Evolutionary conservation across 2,113 vertebrate species (phyloP).

Genomic region (Pseudopipra pipra): DNA sequence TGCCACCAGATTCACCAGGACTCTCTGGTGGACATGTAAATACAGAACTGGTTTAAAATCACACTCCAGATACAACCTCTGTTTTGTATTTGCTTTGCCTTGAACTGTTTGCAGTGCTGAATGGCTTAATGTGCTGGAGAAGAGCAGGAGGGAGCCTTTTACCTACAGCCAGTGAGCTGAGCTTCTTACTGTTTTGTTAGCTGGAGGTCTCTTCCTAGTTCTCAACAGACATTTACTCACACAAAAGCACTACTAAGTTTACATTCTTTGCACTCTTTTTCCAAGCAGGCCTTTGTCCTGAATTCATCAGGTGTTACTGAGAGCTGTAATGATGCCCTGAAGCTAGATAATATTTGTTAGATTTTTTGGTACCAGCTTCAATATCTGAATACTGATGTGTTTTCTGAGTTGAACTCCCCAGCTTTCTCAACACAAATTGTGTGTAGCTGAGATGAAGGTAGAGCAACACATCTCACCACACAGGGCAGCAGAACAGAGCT

Average conservation of each 20-base stretch:
- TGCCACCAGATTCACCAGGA: background rate
- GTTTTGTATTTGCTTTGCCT: background rate
- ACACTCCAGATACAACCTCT: background rate
- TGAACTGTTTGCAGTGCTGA: background rate
- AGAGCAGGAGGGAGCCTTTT: background rate
- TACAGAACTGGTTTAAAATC: background rate
- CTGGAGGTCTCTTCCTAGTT: background rate
- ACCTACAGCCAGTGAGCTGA: background rate
- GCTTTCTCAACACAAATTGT: background rate
- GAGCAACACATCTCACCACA: background rate
- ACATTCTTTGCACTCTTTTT: background rate
- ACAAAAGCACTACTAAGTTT: fast-evolving
- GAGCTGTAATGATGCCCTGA: background rate
- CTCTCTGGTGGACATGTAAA: background rate
- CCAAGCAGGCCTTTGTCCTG: background rate
- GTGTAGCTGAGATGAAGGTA: background rate
- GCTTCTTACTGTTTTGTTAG: background rate
- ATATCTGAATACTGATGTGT: background rate
- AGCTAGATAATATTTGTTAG: background rate
- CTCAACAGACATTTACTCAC: background rate
- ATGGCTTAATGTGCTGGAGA: background rate
- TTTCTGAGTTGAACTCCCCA: background rate
- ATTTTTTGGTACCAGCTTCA: background rate
- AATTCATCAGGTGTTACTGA: background rate
- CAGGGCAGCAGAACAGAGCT: background rate